Evolutionary conservation across 1,140 invertebrate genomes (phyloP).

Genomic region (Drosophila sucinea): DNA sequence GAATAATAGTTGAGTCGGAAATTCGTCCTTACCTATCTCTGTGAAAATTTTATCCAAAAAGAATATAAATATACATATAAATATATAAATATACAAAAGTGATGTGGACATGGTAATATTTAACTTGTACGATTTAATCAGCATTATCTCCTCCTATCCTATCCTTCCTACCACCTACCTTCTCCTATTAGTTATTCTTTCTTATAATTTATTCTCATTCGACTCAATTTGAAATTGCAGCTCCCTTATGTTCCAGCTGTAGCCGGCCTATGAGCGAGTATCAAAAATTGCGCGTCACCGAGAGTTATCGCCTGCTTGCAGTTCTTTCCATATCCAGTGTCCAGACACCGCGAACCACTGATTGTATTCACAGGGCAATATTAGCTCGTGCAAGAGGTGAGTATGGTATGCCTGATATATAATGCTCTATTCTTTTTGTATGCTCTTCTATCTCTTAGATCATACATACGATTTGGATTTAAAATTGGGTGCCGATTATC

Average conservation of each 20-base stretch:
- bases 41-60: too few species aligned
- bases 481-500: conserved; percentile 59
- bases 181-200: background rate
- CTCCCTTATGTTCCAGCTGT: conserved; percentile 69
- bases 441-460: conserved; percentile 29
- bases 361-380: conserved; percentile 53
- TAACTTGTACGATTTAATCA: too few species aligned
- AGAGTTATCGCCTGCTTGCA: conserved; percentile 55
- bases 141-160: too few species aligned
- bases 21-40: too few species aligned
- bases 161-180: background rate
- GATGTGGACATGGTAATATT: too few species aligned
- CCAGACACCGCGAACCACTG: conserved; percentile 35
- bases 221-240: conserved; percentile 27
- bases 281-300: conserved; percentile 59
- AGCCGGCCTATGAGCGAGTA: conserved; percentile 73
- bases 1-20: too few species aligned
- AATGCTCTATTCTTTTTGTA: too few species aligned
- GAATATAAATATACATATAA: too few species aligned
- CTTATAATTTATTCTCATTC: background rate
- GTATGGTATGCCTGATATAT: too few species aligned
- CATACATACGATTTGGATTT: conserved; percentile 63
- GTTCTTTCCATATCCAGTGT: conserved; percentile 50
- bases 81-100: too few species aligned
- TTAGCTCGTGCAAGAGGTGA: conserved; percentile 58